These are phyloP conservation scores for Empis stercorea DNA, from an alignment of 2,888 invertebrate species.

Conservation along the genomic window DNA sequence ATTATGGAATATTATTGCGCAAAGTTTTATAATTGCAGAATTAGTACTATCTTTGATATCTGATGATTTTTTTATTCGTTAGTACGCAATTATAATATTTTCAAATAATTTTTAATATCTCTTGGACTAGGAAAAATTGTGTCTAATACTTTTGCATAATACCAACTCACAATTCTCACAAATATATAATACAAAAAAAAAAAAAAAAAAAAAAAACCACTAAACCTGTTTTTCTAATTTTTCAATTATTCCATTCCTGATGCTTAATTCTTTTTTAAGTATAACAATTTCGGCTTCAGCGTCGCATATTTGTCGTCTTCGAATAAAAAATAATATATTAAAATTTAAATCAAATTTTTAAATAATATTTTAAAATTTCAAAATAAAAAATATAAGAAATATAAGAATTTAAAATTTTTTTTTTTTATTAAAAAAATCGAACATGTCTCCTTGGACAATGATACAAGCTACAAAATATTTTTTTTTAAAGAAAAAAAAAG, in stretches of 20 bases:
- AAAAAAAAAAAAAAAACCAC: too few relatives aligned
- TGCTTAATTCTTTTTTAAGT: slow-evolving; percentile 49
- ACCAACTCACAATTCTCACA: neutral
- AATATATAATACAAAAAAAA: too few relatives aligned
- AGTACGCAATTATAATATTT: too few relatives aligned
- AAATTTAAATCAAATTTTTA: slow-evolving; percentile 12
- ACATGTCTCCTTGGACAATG: neutral
- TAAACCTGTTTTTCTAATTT: slow-evolving; percentile 39
- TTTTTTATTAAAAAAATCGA: neutral
- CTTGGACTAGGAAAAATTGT: too few relatives aligned
- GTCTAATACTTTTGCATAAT: neutral
- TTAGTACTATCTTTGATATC: neutral
- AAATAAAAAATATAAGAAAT: slow-evolving; percentile 5
- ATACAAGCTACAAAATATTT: neutral
- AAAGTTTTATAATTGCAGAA: neutral
- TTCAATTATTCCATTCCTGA: slow-evolving; percentile 40
- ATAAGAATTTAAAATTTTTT: too few relatives aligned
- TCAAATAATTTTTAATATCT: too few relatives aligned
- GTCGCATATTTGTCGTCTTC: slow-evolving; percentile 38
- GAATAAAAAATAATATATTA: slow-evolving; percentile 8
- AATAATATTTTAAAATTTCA: slow-evolving; percentile 37
- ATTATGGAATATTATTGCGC: too few relatives aligned
- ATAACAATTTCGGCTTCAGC: slow-evolving; percentile 46
- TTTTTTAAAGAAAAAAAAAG: too few relatives aligned
- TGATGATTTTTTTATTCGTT: too few relatives aligned